Percentiles rank a stretch among this genome's conserved stretches.
These are phyloP conservation scores for Drepana arcuata DNA, from an alignment of 1,140 invertebrate genomes.

Conservation along the genomic window DNA sequence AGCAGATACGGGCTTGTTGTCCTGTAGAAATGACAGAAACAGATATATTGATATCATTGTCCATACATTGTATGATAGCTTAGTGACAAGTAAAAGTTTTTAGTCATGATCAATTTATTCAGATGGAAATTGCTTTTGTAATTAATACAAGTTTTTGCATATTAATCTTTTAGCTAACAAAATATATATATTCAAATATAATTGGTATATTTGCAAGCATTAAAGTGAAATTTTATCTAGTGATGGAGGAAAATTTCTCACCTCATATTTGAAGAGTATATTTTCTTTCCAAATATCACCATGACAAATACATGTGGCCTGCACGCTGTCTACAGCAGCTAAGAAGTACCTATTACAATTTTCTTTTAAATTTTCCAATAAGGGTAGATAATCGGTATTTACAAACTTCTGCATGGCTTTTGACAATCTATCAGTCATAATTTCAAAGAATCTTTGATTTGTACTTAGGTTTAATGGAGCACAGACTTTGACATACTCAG, in stretches of 20 bases:
- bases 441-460: conserved; percentile 44
- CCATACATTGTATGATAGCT: too few species aligned
- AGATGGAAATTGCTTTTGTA: too few species aligned
- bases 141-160: too few species aligned
- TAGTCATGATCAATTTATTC: too few species aligned
- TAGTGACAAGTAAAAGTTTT: too few species aligned
- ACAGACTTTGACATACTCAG: conserved; percentile 31
- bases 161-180: conserved; percentile 2
- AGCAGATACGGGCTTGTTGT: conserved; percentile 25
- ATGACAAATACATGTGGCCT: conserved; percentile 41
- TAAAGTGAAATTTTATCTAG: too few species aligned
- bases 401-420: conserved; percentile 42
- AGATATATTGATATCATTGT: too few species aligned
- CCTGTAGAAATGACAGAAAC: conserved; percentile 31
- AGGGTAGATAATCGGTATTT: conserved; percentile 23
- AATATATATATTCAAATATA: too few species aligned
- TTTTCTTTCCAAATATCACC: conserved; percentile 64
- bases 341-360: conserved; percentile 33
- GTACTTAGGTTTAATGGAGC: conserved; percentile 30
- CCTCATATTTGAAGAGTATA: conserved; percentile 55
- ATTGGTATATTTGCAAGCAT: too few species aligned
- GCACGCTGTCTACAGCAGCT: conserved; percentile 11
- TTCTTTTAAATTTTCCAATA: conserved; percentile 26
- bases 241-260: too few species aligned
- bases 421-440: conserved; percentile 39